These are phyloP conservation scores for Poeciliopsis prolifica DNA, from an alignment of 2,113 vertebrate genomes.

Conservation along the genomic window DNA sequence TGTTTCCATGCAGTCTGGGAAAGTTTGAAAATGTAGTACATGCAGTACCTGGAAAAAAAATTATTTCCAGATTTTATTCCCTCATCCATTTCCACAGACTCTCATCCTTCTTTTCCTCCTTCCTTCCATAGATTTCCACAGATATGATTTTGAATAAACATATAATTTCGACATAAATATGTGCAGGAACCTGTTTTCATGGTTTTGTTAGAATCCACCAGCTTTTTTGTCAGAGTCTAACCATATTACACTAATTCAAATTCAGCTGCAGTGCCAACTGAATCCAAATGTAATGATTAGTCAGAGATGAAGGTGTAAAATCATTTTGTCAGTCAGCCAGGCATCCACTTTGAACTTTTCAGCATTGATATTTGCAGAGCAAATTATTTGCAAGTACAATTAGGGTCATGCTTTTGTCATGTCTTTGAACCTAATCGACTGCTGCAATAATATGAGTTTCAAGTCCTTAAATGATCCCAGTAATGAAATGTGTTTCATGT, in stretches of 20 bases:
- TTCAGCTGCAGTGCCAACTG: not conserved
- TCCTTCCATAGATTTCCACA: too few species aligned
- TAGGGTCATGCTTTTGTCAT: slow-evolving; percentile 27
- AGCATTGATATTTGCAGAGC: slow-evolving; percentile 10
- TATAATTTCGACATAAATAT: not conserved
- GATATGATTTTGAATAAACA: not conserved
- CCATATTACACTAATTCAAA: not conserved
- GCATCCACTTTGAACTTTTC: slow-evolving; percentile 25
- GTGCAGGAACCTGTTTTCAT: not conserved
- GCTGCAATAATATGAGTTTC: slow-evolving; percentile 9
- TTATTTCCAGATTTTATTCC: too few species aligned
- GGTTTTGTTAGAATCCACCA: not conserved
- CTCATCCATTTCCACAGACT: too few species aligned
- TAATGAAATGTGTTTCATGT: not conserved
- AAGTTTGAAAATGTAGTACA: not conserved
- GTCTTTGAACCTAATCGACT: slow-evolving; percentile 5
- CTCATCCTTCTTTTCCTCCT: too few species aligned
- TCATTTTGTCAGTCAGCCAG: slow-evolving; percentile 16
- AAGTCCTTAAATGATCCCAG: not conserved
- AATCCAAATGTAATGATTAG: slow-evolving; percentile 35
- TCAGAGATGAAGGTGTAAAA: slow-evolving; percentile 21
- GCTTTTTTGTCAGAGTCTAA: not conserved
- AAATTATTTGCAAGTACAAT: slow-evolving; percentile 40
- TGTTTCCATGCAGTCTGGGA: not conserved
- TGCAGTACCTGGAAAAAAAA: too few species aligned